These are phyloP conservation scores for Potamilus streckersoni DNA, from an alignment of 1,140 invertebrate genomes.

Conservation along the genomic window DNA sequence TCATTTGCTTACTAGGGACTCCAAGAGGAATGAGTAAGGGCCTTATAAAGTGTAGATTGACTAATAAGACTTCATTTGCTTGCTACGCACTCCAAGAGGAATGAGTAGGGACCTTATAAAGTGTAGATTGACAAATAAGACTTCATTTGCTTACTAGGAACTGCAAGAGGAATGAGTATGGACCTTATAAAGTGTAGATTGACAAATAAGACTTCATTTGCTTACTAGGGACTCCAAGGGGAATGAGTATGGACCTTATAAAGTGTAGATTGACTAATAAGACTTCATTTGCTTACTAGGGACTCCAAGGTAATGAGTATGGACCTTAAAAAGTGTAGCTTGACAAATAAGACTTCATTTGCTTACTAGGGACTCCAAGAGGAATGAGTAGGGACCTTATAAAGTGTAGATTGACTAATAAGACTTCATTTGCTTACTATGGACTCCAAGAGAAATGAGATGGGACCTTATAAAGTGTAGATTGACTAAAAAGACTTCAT, in stretches of 20 bases:
- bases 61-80: no score
- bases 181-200: constrained; percentile 86
- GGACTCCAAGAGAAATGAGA: constrained; percentile 73
- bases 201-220: no score
- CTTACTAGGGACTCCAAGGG: constrained; percentile 79
- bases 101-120: constrained; percentile 77
- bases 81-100: constrained; percentile 81
- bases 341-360: no score
- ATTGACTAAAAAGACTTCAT: no score
- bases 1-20: no score
- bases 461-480: no score
- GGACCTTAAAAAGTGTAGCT: no score
- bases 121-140: no score
- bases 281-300: constrained; percentile 36
- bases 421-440: constrained; percentile 50
- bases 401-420: constrained; percentile 64
- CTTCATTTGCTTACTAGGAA: constrained; percentile 67
- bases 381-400: constrained; percentile 89
- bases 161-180: constrained; percentile 89
- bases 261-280: constrained; percentile 64
- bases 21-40: no score
- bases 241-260: constrained; percentile 87
- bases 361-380: constrained; percentile 78
- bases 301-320: no score
- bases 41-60: no score